Evolutionary conservation across 1,140 invertebrate genomes (phyloP).

Genomic region (Coelopa frigida): DNA sequence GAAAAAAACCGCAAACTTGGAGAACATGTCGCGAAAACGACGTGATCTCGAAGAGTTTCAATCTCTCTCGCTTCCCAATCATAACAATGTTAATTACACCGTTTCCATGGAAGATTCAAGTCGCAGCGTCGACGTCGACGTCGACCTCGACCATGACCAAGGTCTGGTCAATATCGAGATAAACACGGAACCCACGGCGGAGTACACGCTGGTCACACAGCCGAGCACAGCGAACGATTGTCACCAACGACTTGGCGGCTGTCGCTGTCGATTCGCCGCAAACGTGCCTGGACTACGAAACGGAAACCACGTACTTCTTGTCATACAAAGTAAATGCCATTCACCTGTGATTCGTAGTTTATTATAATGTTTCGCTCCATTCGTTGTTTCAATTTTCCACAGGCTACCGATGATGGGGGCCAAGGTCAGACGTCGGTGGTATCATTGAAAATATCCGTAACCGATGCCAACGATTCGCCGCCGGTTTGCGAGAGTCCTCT

Average conservation of each 20-base stretch:
- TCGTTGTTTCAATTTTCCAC: background rate
- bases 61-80: background rate
- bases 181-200: constrained; percentile 35
- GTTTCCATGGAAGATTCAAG: constrained; percentile 2
- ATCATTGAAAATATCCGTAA: constrained; percentile 68
- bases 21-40: constrained; percentile 27
- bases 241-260: constrained; percentile 11
- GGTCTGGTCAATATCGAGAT: constrained; percentile 19
- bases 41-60: constrained; percentile 27
- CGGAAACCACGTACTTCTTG: constrained; percentile 72
- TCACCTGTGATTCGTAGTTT: background rate
- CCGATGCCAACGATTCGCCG: constrained; percentile 81
- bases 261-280: background rate
- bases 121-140: constrained; percentile 2
- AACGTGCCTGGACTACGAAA: constrained; percentile 80
- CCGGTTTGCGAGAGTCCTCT: constrained; percentile 65
- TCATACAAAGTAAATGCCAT: constrained; percentile 64
- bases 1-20: constrained; percentile 24
- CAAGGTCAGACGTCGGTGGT: constrained; percentile 67
- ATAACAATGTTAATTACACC: background rate
- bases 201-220: constrained; percentile 37
- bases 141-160: background rate
- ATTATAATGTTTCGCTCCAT: background rate
- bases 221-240: constrained; percentile 14
- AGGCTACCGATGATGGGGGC: constrained; percentile 80